Evolutionary conservation across 2,113 vertebrate genomes (phyloP).

Genomic region (Pygathrix nemaeus): DNA sequence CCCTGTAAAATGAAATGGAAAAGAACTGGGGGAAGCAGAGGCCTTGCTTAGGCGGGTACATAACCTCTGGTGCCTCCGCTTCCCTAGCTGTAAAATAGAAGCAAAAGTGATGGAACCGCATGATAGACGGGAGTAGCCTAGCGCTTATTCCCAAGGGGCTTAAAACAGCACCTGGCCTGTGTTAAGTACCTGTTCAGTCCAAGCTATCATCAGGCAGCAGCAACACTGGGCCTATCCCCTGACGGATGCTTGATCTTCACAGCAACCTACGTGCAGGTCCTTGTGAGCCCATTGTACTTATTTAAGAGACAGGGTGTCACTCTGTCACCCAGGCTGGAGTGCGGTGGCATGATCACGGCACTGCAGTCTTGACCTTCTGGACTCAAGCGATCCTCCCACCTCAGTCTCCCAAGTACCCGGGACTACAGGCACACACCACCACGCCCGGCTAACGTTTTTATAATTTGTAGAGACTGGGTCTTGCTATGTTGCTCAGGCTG

Average conservation of each 20-base stretch:
- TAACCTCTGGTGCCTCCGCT: neutral
- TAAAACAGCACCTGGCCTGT: accelerated
- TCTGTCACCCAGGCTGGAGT: no score
- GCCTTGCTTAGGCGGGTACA: neutral
- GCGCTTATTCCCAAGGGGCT: neutral
- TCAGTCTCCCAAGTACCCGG: no score
- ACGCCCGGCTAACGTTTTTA: no score
- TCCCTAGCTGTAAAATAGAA: neutral
- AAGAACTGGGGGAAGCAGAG: neutral
- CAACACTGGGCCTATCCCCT: neutral
- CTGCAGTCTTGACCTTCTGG: no score
- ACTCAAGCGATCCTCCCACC: no score
- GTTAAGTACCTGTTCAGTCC: accelerated
- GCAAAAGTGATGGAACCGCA: neutral
- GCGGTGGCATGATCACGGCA: no score
- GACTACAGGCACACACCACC: no score
- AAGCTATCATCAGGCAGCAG: accelerated
- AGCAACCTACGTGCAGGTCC: accelerated
- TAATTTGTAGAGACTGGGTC: no score
- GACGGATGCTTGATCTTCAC: accelerated
- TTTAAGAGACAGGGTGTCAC: no score
- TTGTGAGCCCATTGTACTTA: no score
- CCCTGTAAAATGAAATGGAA: neutral
- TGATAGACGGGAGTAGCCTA: accelerated
- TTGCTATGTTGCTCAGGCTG: no score